These are phyloP conservation scores for Drosophila monieri DNA, from an alignment of 2,888 invertebrate genomes.

Conservation along the genomic window DNA sequence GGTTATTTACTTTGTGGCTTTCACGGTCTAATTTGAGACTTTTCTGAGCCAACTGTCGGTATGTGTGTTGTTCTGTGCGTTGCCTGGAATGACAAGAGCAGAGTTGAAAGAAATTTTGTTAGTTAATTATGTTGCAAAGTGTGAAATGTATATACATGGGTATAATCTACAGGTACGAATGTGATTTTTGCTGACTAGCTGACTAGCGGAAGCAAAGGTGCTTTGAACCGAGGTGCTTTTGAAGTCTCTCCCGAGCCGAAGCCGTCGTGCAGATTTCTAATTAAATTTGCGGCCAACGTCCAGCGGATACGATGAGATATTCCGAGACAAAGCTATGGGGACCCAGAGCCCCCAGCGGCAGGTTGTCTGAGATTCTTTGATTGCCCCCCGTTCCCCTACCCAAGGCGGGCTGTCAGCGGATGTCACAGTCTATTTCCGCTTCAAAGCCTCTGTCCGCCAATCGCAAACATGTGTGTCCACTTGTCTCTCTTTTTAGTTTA, in stretches of 20 bases:
- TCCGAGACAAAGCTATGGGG: constrained; percentile 30
- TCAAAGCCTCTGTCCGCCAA: constrained; percentile 30
- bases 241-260: constrained; percentile 17
- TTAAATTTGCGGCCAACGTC: constrained; percentile 67
- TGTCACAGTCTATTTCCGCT: constrained; percentile 77
- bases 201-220: constrained; percentile 60
- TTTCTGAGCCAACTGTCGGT: constrained; percentile 14
- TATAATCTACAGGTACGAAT: not conserved
- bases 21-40: constrained; percentile 79
- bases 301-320: constrained; percentile 64
- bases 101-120: constrained; percentile 69
- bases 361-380: constrained; percentile 23
- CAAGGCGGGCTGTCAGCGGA: constrained; percentile 54
- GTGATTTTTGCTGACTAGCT: constrained; percentile 18
- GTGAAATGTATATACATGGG: constrained; percentile 53
- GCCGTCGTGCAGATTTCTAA: constrained; percentile 64
- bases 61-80: constrained; percentile 16
- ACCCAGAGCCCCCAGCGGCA: constrained; percentile 12
- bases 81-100: constrained; percentile 73
- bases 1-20: constrained; percentile 57
- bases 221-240: constrained; percentile 61
- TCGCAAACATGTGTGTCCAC: constrained; percentile 32
- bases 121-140: constrained; percentile 69
- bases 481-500: constrained; percentile 20
- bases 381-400: not conserved